Percentiles rank a stretch among this genome's conserved stretches.
These are phyloP conservation scores for Myanophis thanlyinensis DNA, from an alignment of 2,113 vertebrate species.

Conservation along the genomic window DNA sequence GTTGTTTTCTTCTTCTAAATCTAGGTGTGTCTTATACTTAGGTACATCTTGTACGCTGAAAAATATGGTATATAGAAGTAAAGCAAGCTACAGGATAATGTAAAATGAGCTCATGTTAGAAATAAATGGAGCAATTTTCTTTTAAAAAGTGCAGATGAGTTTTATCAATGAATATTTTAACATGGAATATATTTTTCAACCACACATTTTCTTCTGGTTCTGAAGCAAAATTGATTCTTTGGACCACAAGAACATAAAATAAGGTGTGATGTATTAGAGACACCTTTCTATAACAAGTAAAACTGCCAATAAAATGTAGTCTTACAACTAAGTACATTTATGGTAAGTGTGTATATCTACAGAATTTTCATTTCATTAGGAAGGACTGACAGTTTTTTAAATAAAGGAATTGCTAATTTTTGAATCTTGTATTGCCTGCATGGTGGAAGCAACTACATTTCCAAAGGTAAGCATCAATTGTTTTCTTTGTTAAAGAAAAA, in stretches of 20 bases:
- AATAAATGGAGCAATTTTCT: not conserved
- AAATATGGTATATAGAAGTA: not conserved
- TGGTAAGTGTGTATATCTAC: slow-evolving; percentile 14
- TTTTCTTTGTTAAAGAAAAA: not conserved
- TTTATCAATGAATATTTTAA: not conserved
- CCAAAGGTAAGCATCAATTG: slow-evolving; percentile 14
- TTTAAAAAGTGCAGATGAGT: not conserved
- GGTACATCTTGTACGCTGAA: too few species aligned
- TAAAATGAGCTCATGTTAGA: not conserved
- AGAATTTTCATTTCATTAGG: slow-evolving; percentile 10
- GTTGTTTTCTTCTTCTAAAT: too few species aligned
- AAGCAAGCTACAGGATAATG: not conserved
- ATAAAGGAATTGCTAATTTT: slow-evolving; percentile 20
- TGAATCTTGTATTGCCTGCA: slow-evolving; percentile 19
- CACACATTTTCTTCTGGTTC: not conserved
- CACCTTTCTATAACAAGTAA: slow-evolving; percentile 12
- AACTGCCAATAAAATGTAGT: slow-evolving; percentile 1
- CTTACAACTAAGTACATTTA: slow-evolving; percentile 17
- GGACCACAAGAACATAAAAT: not conserved
- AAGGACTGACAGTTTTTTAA: slow-evolving; percentile 7
- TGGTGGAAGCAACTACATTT: slow-evolving; percentile 10
- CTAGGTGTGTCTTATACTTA: too few species aligned
- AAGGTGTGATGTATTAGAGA: not conserved
- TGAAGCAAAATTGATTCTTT: slow-evolving; percentile 14
- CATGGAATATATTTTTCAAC: not conserved